phyloP scores from a whole-genome alignment of 2,113 vertebrate species.

The Alosa alosa region DNA sequence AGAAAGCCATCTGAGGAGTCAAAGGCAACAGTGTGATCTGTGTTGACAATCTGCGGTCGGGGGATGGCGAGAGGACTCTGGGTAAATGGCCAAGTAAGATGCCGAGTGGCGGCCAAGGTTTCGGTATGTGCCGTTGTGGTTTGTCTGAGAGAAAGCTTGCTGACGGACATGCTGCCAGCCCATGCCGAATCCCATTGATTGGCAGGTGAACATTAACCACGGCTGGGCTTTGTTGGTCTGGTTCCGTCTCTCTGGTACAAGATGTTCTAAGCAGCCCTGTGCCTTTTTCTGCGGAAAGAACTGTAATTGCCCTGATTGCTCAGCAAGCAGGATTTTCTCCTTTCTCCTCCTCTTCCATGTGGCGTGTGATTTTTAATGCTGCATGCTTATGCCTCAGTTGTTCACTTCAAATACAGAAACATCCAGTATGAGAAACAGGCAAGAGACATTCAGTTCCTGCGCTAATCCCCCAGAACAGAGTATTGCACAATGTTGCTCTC shows the following conservation, averaged over 20 bases:
- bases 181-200: conserved; percentile 46
- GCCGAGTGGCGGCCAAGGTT: conserved; percentile 21
- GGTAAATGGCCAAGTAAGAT: neutral
- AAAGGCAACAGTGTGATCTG: conserved; percentile 27
- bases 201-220: conserved; percentile 44
- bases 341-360: neutral
- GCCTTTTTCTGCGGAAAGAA: conserved; percentile 27
- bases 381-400: neutral
- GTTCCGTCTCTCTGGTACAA: conserved; percentile 23
- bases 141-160: conserved; percentile 34
- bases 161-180: neutral
- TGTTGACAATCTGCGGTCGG: conserved; percentile 28
- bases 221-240: neutral
- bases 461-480: neutral
- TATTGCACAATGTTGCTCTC: neutral
- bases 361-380: neutral
- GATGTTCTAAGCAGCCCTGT: conserved; percentile 36
- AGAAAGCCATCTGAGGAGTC: conserved; percentile 35
- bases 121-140: conserved; percentile 31
- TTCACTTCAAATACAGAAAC: neutral
- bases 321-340: neutral
- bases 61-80: conserved; percentile 35
- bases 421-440: neutral
- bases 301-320: neutral
- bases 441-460: neutral